Conservation (phyloP, 2,797 vertebrate species). For the Vultur gryphus region DNA sequence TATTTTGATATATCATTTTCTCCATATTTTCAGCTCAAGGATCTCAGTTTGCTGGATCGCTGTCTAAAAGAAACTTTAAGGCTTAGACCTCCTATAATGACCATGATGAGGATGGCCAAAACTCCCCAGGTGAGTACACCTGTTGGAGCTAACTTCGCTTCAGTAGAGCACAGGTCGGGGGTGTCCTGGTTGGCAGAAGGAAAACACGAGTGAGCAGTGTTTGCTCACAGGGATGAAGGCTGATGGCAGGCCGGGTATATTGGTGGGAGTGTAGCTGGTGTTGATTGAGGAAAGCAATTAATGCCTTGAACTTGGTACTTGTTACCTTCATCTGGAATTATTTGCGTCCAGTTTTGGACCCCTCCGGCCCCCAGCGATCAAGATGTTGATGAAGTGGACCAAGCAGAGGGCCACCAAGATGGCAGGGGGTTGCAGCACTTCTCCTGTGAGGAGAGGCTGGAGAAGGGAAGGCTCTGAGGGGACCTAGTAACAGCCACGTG, state of each 20-base stretch:
- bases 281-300: not conserved
- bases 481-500: not conserved
- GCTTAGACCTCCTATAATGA: slow-evolving; percentile 96
- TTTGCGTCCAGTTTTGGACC: not conserved
- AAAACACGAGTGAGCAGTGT: not conserved
- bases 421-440: not conserved
- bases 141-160: not conserved
- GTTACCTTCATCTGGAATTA: not conserved
- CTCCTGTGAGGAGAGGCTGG: not conserved
- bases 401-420: not conserved
- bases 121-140: slow-evolving; percentile 82
- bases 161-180: too few species aligned
- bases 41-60: slow-evolving; percentile 87
- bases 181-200: rapidly evolving
- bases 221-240: not conserved
- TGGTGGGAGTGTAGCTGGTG: rapidly evolving
- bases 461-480: not conserved
- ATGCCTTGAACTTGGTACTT: not conserved
- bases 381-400: not conserved
- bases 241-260: not conserved
- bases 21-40: slow-evolving; percentile 82
- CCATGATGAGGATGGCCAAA: slow-evolving; percentile 96
- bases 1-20: not conserved
- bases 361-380: not conserved
- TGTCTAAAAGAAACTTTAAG: slow-evolving; percentile 95